These are phyloP conservation scores for Drosophila littoralis DNA, from an alignment of 1,140 invertebrate genomes.

Conservation along the genomic window DNA sequence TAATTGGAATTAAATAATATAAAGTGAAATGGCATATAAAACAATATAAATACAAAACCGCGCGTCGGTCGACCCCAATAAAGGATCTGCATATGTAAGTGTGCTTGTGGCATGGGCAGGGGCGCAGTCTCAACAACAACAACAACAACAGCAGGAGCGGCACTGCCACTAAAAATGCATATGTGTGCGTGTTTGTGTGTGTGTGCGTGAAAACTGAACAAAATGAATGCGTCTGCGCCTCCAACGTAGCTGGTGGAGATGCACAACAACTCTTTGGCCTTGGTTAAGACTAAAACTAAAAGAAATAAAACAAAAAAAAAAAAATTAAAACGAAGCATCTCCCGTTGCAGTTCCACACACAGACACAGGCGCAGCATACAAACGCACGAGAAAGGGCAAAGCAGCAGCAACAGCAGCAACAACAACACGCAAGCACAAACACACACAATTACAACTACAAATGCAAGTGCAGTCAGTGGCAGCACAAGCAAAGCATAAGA, in stretches of 20 bases:
- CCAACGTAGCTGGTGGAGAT: constrained; percentile 24
- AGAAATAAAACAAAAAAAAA: constrained; percentile 26
- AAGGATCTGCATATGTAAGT: constrained; percentile 45
- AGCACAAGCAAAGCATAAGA: constrained; percentile 52
- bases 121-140: constrained; percentile 53
- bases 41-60: constrained; percentile 39
- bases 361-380: constrained; percentile 26
- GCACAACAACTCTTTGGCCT: constrained; percentile 61
- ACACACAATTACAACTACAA: constrained; percentile 31
- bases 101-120: constrained; percentile 42
- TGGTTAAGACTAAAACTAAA: constrained; percentile 49
- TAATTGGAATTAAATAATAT: constrained; percentile 70
- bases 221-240: constrained; percentile 72
- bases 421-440: constrained; percentile 22
- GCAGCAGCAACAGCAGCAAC: constrained; percentile 28
- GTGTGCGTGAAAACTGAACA: constrained; percentile 48
- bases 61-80: constrained; percentile 35
- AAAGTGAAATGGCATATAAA: constrained; percentile 53
- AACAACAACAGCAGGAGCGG: constrained; percentile 54
- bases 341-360: constrained; percentile 34
- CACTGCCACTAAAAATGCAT: constrained; percentile 48
- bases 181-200: constrained; percentile 41
- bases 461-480: constrained; percentile 45
- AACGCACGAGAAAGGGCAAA: constrained; percentile 59
- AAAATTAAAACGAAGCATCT: constrained; percentile 36